Evolutionary conservation across 2,797 vertebrate genomes (phyloP), one percentile per base, ranked within the genome.

Genomic region (Enoplosus armatus): DNA sequence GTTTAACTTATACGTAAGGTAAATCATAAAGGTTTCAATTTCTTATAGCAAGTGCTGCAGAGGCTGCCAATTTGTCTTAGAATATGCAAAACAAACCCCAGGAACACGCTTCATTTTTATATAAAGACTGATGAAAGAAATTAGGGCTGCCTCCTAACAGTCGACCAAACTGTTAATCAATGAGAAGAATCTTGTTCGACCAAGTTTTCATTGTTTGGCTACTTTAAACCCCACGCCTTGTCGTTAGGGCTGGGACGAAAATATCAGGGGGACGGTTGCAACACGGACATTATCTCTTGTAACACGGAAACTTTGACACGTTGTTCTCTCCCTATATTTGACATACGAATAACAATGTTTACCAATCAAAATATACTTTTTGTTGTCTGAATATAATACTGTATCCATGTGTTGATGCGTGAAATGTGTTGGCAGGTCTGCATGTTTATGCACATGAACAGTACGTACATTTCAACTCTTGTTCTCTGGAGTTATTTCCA

Each of bases 401-500:
- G 41, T 35, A 50, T 64, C 35, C 53, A 68, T 16, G 20, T 69
- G 54, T 70, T 50, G 45, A 67, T 73, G 48, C 1, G 4, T 47
- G 50, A 77, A 61, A 63, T 48, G 22, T 14, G 33, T 50, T 77
- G 66, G 18, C 68, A 71, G 60, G 48, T 67, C 33, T 79, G 47
- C 22, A 35, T 64, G 54, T 37, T 59, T 45, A 48, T 63, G 39
- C 45, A 35, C 27, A 62, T 55, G 43, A 33, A 51, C 6, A 24
- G 24, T 9, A n/a, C 8, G 24, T 37, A 51, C 27, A 47, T 53
- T 79, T 37, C 62, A 75, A 60, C 48, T 33, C 35, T 68, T 63
- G 24, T 75, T 72, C n/a, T 61, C 54, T 58, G 22, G 45, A 51
- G 65, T 79, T 78, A 41, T 77, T 77, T 79, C 61, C 37, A 72